Evolutionary conservation across 2,888 invertebrate genomes (phyloP).

Genomic region (Drosophila koepferae): DNA sequence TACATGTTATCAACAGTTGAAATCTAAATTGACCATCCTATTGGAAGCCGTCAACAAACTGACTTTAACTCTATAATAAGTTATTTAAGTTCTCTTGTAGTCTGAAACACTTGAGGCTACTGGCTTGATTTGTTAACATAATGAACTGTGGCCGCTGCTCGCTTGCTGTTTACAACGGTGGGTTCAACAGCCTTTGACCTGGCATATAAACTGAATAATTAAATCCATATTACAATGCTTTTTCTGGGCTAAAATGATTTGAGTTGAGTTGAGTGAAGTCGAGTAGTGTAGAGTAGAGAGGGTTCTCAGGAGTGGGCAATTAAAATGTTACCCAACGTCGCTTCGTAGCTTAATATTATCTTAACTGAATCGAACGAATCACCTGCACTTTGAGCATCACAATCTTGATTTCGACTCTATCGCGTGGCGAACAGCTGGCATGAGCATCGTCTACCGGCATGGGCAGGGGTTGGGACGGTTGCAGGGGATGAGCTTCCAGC

Average conservation of each 20-base stretch:
- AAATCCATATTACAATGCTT: background rate
- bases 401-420: slow-evolving; percentile 70
- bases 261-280: background rate
- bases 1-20: background rate
- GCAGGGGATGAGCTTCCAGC: slow-evolving; percentile 4
- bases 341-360: slow-evolving; percentile 7
- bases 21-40: background rate
- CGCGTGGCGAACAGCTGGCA: slow-evolving; percentile 26
- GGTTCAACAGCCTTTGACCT: slow-evolving; percentile 27
- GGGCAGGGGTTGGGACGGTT: background rate
- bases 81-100: background rate
- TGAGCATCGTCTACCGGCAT: slow-evolving; percentile 9
- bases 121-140: background rate
- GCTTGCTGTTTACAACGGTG: background rate
- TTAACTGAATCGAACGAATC: slow-evolving; percentile 35
- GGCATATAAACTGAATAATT: slow-evolving; percentile 19
- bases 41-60: background rate
- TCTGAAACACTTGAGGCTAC: too few species aligned
- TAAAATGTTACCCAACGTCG: slow-evolving; percentile 11
- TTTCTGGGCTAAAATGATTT: background rate
- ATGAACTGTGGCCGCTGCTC: background rate
- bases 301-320: slow-evolving; percentile 21
- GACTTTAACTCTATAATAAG: background rate
- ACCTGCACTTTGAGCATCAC: slow-evolving; percentile 75
- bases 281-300: background rate